phyloP scores from a whole-genome alignment of 2,797 vertebrate species.

The Acrocephalus scirpaceus region DNA sequence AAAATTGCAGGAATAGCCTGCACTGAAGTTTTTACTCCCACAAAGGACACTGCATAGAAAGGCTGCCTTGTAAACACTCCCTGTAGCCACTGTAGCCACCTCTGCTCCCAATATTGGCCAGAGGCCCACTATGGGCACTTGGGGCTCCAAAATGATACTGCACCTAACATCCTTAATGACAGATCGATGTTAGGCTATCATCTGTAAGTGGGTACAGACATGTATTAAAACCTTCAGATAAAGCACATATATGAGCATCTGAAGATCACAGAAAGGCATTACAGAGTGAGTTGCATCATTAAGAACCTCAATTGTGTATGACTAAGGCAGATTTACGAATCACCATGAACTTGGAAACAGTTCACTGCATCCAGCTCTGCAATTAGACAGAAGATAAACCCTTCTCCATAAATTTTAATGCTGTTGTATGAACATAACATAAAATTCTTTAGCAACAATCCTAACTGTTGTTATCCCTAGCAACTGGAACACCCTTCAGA shows the following conservation, averaged over 20 bases:
- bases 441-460: not conserved
- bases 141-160: not conserved
- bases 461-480: not conserved
- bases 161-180: not conserved
- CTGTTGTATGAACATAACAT: not conserved
- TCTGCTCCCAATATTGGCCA: not conserved
- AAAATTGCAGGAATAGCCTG: not conserved
- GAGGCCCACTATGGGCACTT: not conserved
- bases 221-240: not conserved
- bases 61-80: not conserved
- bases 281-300: not conserved
- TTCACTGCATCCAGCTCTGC: not conserved
- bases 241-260: not conserved
- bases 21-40: not conserved
- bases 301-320: not conserved
- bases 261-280: not conserved
- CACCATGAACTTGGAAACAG: not conserved
- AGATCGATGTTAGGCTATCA: not conserved
- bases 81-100: not conserved
- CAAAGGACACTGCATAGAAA: not conserved
- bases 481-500: not conserved
- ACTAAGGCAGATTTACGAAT: not conserved
- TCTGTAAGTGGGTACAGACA: not conserved
- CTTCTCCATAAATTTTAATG: not conserved
- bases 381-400: not conserved